phyloP scores from a whole-genome alignment of 2,113 vertebrate species.

The Holacanthus passer region DNA sequence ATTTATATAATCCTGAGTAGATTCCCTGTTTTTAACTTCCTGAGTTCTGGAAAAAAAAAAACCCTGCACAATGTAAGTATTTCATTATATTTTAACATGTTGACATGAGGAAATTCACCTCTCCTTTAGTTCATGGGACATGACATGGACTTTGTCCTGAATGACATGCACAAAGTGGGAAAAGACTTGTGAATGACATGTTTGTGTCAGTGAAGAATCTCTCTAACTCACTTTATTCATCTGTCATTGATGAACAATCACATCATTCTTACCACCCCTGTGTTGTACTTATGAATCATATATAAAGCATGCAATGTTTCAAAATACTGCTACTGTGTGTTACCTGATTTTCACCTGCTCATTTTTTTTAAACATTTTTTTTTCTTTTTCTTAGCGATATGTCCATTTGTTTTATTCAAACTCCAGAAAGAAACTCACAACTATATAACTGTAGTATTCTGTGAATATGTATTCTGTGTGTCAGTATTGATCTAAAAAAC shows the following conservation, averaged over 20 bases:
- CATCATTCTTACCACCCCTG: background rate
- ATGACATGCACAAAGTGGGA: constrained; percentile 87
- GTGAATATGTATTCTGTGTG: background rate
- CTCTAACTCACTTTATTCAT: background rate
- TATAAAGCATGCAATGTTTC: background rate
- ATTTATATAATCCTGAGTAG: background rate
- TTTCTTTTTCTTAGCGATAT: background rate
- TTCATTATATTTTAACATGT: background rate
- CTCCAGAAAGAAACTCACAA: background rate
- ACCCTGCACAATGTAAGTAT: constrained; percentile 66
- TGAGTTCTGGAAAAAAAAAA: constrained; percentile 77
- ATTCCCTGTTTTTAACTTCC: background rate
- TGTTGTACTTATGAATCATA: background rate
- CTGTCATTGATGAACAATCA: background rate
- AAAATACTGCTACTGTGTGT: background rate
- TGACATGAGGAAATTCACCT: too few species aligned
- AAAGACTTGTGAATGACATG: constrained; percentile 83
- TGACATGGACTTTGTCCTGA: constrained; percentile 90
- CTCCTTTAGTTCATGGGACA: too few species aligned
- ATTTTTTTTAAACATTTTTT: background rate
- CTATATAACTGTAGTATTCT: background rate
- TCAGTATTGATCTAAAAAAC: background rate
- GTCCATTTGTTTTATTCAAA: background rate
- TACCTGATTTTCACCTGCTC: background rate
- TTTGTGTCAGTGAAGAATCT: background rate